These are phyloP conservation scores for Lagopus leucura DNA, from an alignment of 2,113 vertebrate species.

Conservation along the genomic window DNA sequence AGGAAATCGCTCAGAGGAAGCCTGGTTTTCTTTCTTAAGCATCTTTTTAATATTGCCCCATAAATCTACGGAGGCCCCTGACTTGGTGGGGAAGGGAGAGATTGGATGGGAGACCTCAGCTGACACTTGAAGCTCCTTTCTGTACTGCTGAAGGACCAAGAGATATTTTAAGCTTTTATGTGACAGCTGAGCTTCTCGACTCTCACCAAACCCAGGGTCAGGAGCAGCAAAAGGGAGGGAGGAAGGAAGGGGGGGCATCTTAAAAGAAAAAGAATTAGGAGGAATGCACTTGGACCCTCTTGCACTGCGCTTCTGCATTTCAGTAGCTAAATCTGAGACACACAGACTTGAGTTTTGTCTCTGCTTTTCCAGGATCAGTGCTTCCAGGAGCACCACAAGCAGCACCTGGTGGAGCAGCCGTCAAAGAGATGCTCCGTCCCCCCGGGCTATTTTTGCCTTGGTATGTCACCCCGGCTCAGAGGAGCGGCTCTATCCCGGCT, in stretches of 20 bases:
- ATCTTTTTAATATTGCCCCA: not conserved
- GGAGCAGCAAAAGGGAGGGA: slow-evolving; percentile 9
- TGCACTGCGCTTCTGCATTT: not conserved
- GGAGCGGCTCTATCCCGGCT: not conserved
- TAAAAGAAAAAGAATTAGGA: not conserved
- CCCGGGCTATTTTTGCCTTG: not conserved
- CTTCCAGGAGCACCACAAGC: not conserved
- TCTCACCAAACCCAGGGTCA: slow-evolving; percentile 29
- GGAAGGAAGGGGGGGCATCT: not conserved
- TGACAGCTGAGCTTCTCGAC: slow-evolving; percentile 23
- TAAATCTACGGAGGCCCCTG: slow-evolving; percentile 26
- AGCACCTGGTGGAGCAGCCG: not conserved
- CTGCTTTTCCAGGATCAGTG: not conserved
- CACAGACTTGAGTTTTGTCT: not conserved
- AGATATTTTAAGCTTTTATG: slow-evolving; percentile 43
- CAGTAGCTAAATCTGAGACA: not conserved
- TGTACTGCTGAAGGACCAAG: not conserved
- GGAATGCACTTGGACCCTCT: not conserved
- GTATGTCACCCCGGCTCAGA: not conserved
- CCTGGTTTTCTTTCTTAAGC: slow-evolving; percentile 3
- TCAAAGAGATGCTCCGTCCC: not conserved
- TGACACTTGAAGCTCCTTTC: not conserved
- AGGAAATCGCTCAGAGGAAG: not conserved
- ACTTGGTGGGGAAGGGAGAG: not conserved
- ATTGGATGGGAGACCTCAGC: not conserved